Base-by-base conservation (phyloP, 2,888 invertebrate species). In the Drosophila leonis region DNA sequence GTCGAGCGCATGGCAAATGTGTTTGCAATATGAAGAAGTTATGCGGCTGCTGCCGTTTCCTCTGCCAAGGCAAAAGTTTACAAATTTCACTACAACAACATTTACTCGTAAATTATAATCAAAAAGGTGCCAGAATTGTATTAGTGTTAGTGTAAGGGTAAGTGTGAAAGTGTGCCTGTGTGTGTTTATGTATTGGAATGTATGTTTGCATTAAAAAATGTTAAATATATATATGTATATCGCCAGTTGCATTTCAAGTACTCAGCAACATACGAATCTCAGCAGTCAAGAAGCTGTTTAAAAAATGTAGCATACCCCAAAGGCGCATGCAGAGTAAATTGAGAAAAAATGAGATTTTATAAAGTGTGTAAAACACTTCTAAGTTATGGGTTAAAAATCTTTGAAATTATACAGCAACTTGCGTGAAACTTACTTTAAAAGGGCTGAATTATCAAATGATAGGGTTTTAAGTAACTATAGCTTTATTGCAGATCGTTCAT, bases 11-110 rank as follows among this genome's bases (percentile, higher is more conserved):
- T 62, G 73, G 74, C 70, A 87, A 85, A 89, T 85, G 85, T 87
- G 88, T 89, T 89, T 89, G 90, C 85, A 89, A 85, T 85, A 89
- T 87, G 82, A 84, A 87, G 88, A 85, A 85, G 90, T 84, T 87
- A 71, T 87, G 72, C 63, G 64, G 74, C 80, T 74, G 67, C 59
- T 71, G 65, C 55, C 44, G 37, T 48, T 54, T 31, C 66, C 63
- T 41, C 66, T 57, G 64, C 71, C 71, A 63, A 57, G 67, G 80
- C 27, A 73, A 89, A 85, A 84, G 85, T 87, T 82, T 80, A 73
- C 80, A 64, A 81, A 80, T 83, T 86, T 75, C 63, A 65, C 75
- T 67, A 59, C 83, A 89, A 78, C 81, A 84, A 87, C 89, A 89
- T 77, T 83, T 75, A 73, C 89, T 83, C 89, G 88, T 84, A 84